A percentile compares a stretch with the other conserved stretches of the same genome.
These are phyloP conservation scores for Cotesia congregata DNA, from an alignment of 2,888 invertebrate genomes.

Conservation along the genomic window DNA sequence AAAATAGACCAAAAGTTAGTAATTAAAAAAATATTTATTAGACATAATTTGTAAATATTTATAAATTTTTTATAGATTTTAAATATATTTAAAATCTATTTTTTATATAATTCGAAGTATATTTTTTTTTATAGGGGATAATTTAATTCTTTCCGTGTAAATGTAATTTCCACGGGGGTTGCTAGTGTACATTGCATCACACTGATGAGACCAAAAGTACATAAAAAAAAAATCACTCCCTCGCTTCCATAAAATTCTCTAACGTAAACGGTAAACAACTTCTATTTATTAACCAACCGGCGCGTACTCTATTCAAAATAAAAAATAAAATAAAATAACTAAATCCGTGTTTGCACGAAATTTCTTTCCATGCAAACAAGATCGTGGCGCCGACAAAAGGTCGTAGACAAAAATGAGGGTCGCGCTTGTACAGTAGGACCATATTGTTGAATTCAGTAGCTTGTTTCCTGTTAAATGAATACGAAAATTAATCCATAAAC, in stretches of 20 bases:
- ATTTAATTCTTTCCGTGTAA: too few relatives aligned
- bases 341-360: not conserved
- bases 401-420: not conserved
- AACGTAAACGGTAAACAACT: not conserved
- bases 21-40: too few relatives aligned
- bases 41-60: too few relatives aligned
- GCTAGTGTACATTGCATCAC: too few relatives aligned
- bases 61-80: too few relatives aligned
- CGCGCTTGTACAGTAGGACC: not conserved
- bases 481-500: not conserved
- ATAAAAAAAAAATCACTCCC: not conserved
- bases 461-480: not conserved
- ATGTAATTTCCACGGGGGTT: too few relatives aligned
- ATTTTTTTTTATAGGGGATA: too few relatives aligned
- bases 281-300: not conserved
- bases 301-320: not conserved
- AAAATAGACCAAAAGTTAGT: too few relatives aligned
- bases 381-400: constrained; percentile 21
- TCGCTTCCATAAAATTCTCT: not conserved
- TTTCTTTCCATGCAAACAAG: not conserved
- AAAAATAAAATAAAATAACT: not conserved
- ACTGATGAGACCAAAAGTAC: not conserved
- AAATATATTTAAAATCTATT: too few relatives aligned
- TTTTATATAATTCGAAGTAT: too few relatives aligned
- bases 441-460: not conserved